Base-by-base conservation (phyloP, 2,113 vertebrate species). In the Cottus gobio region DNA sequence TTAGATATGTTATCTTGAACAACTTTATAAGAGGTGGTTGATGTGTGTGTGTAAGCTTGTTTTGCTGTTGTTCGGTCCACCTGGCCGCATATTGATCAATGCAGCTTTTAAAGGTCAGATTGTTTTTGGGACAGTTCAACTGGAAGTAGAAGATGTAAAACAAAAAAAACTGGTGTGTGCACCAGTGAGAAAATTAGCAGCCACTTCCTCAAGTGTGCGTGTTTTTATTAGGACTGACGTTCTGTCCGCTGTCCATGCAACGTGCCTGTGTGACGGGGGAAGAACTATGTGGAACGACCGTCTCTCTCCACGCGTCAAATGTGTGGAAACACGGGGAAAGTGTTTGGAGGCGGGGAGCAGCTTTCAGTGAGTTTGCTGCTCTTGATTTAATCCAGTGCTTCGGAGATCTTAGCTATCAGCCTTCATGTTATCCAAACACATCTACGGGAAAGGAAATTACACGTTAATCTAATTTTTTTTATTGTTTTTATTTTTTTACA, bases 361-460 rank as follows among this genome's bases (percentile, higher is more conserved):
- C 26, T 15, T 66, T 66, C 20, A 22, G 48, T 13, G 24, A 31
- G 2, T n/a, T 22, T 63, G 34, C 37, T 68, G 15, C 8, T 52
- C 9, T 22, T 7, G 13, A 50, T 63, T 74, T n/a, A 52, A 24
- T 26, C n/a, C 1, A 54, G 22, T 44, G 36, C 28, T 31, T n/a
- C 16, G 15, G 44, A 44, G 62, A 18, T n/a, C 30, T 71, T 9
- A 39, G 7, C 16, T 11, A 64, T 63, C 34, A 50, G 71, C 71
- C 71, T 42, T 18, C 60, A 60, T 57, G 10, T 75, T 30, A 37
- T 79, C 48, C 61, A 22, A 80, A 58, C 24, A 58, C 63, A 63
- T 63, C 28, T 28, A 28, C 5, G 42, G n/a, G 12, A 22, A 48
- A 60, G 30, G 69, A 44, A n/a, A 13, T 30, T 12, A 16, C 20